Percentiles rank a stretch among this genome's conserved stretches.
These are phyloP conservation scores for Mongoloraphidia duomilia DNA, from an alignment of 2,888 invertebrate genomes.

Conservation along the genomic window DNA sequence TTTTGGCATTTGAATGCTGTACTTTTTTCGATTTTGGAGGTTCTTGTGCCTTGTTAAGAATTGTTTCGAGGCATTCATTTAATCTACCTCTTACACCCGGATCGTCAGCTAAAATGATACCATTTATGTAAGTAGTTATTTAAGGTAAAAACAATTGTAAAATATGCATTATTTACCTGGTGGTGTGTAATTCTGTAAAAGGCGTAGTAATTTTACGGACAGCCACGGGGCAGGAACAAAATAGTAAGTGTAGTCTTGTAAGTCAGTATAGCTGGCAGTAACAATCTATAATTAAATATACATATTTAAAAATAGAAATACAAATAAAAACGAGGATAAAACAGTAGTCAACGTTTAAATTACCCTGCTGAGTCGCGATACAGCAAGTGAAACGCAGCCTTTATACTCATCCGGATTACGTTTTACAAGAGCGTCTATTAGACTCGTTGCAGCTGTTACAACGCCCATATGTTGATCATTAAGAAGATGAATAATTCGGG, in stretches of 20 bases:
- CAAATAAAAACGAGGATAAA: slow-evolving; percentile 1
- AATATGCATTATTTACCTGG: slow-evolving; percentile 41
- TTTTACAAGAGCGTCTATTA: slow-evolving; percentile 96
- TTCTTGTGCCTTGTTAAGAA: slow-evolving; percentile 97
- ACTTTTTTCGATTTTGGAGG: slow-evolving; percentile 99
- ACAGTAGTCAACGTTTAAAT: slow-evolving; percentile 16
- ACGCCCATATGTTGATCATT: slow-evolving; percentile 99
- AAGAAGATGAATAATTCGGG: slow-evolving; percentile 92
- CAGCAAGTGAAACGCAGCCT: slow-evolving; percentile 95
- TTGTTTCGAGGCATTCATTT: slow-evolving; percentile 95
- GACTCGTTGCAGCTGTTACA: slow-evolving; percentile 94
- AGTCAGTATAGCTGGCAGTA: slow-evolving; percentile 95
- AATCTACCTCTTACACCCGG: slow-evolving; percentile 91
- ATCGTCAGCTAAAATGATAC: slow-evolving; percentile 52
- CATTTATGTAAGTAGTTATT: background rate
- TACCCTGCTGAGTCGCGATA: slow-evolving; percentile 87
- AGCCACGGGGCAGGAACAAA: slow-evolving; percentile 99
- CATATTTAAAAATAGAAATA: slow-evolving; percentile 1
- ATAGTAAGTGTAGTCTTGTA: slow-evolving; percentile 99
- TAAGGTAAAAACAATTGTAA: background rate
- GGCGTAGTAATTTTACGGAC: slow-evolving; percentile 87
- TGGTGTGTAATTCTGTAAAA: slow-evolving; percentile 96
- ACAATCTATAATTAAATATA: slow-evolving; percentile 56
- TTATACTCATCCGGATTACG: slow-evolving; percentile 99
- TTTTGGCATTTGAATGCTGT: slow-evolving; percentile 99